Conservation (phyloP, 2,888 invertebrate species). For the Saturnia pavonia region DNA sequence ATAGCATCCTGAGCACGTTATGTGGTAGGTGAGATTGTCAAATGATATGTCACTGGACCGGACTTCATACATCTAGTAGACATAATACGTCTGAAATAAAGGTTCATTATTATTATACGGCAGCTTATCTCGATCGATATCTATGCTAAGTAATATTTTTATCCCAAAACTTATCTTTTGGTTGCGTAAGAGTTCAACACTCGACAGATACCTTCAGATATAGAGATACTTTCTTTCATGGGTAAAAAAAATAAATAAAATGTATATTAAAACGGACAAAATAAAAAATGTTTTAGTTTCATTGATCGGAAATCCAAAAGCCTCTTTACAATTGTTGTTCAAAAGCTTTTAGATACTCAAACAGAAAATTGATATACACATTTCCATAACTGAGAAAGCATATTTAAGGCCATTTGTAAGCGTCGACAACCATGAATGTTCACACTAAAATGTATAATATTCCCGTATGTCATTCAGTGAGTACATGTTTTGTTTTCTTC, state of each 20-base stretch:
- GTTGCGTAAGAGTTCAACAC: too few species aligned
- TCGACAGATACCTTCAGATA: background rate
- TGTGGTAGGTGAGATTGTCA: too few species aligned
- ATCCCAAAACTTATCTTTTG: too few species aligned
- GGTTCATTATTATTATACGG: too few species aligned
- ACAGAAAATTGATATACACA: slow-evolving; percentile 50
- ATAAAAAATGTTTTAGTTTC: background rate
- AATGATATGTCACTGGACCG: too few species aligned
- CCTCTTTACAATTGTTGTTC: background rate
- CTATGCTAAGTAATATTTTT: too few species aligned
- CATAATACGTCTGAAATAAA: too few species aligned
- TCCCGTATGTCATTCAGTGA: slow-evolving; percentile 53
- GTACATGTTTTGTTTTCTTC: slow-evolving; percentile 43
- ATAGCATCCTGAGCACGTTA: too few species aligned
- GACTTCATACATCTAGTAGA: too few species aligned
- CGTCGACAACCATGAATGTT: slow-evolving; percentile 52
- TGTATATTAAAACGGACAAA: background rate
- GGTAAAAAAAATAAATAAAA: background rate
- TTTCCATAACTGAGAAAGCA: slow-evolving; percentile 59
- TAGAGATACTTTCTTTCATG: background rate
- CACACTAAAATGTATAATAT: slow-evolving; percentile 65
- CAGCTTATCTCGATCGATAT: too few species aligned
- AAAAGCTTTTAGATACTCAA: slow-evolving; percentile 7
- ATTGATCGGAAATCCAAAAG: background rate
- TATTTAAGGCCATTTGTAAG: slow-evolving; percentile 64